phyloP scores from a whole-genome alignment of 2,113 vertebrate species.

The Sceloporus undulatus region DNA sequence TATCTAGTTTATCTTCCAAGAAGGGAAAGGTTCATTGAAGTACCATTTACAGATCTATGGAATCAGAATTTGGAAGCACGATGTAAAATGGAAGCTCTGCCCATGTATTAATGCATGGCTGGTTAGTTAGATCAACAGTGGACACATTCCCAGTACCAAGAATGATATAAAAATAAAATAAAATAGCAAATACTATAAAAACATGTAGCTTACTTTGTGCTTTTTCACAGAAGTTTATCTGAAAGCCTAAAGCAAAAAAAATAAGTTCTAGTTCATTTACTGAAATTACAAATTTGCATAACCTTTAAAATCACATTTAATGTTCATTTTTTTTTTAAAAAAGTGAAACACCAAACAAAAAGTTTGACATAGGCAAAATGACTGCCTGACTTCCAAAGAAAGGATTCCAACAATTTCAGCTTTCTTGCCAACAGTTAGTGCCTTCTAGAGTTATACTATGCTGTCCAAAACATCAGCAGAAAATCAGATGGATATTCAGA shows the following conservation, averaged over 20 bases:
- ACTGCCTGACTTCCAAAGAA: constrained; percentile 13
- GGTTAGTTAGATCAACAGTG: constrained; percentile 68
- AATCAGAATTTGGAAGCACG: background rate
- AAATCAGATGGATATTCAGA: background rate
- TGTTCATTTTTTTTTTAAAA: constrained; percentile 35
- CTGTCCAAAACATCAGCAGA: background rate
- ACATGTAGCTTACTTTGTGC: constrained; percentile 70
- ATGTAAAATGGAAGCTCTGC: constrained; percentile 69
- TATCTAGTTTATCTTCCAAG: background rate
- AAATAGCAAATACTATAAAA: constrained; percentile 68
- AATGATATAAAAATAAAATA: constrained; percentile 64
- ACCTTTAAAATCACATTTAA: constrained; percentile 63
- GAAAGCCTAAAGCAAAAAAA: constrained; percentile 77
- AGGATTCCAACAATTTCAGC: background rate
- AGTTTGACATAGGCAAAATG: constrained; percentile 31
- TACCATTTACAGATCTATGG: background rate
- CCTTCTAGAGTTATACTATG: background rate
- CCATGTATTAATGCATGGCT: constrained; percentile 40
- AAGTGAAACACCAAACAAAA: constrained; percentile 61
- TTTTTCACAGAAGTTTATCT: constrained; percentile 76
- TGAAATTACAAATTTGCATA: constrained; percentile 64
- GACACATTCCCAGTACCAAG: constrained; percentile 73
- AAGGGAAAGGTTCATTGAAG: background rate
- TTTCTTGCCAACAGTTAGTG: constrained; percentile 25
- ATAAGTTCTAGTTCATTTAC: constrained; percentile 72